Evolutionary conservation across 2,888 invertebrate genomes (phyloP), one percentile per base, ranked within the genome.

Genomic region (Rotaria macrura): DNA sequence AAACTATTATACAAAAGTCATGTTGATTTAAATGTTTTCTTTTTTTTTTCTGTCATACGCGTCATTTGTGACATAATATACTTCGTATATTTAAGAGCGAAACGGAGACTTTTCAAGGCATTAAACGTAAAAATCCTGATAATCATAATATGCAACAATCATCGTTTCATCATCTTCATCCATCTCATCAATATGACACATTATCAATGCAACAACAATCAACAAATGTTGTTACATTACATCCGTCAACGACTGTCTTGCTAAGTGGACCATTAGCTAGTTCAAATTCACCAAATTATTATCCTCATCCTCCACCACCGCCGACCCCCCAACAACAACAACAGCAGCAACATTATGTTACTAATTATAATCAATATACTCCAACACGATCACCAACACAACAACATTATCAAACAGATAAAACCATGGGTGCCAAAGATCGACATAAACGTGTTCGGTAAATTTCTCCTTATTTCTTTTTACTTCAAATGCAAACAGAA

Each of bases 371-470:
- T 65, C 74, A 79, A 43, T 43, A 79, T 23, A 38, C 20, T 40
- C 40, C 74, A 43, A 25, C 43, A 40, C 12, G 23, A 79, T 79
- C 74, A 25, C 74, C 74, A 1, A 79, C 74, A 9, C 38, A 79
- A 43, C 74, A 79, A 79, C 38, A 38, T 43, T 79, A 79, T n/a
- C 65, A 2, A 17, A 23, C 40, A 17, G 74, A 79, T 43, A 79
- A 79, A 25, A 43, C 6, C 4, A 25, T 6, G 9, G n/a, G 23
- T 79, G 74, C 40, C 20, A 79, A 79, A 79, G 74, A 79, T 79
- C 38, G 74, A 25, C 74, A 79, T 79, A 79, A 79, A 79, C 38
- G 74, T 40, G 74, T 79, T n/a, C 38, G 74, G 74, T 79, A 79
- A 40, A 3, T 38, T 40, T 38, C 10, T 20, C 0, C n/a, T 5